Evolutionary conservation across 2,888 invertebrate species (phyloP), one percentile per base, ranked within the genome.

Genomic region (Agrochola lychnidis): DNA sequence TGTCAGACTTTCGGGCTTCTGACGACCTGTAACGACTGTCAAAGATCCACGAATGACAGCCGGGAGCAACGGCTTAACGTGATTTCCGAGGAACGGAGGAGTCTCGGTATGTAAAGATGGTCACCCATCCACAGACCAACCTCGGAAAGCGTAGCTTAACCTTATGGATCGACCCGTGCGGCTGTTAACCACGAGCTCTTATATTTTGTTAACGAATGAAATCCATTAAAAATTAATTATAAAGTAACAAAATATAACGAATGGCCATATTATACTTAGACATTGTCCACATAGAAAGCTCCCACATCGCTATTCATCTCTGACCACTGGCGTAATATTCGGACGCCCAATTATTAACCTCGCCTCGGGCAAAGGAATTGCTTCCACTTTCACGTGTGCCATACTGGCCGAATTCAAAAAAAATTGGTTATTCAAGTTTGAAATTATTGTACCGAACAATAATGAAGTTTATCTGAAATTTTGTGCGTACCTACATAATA

Each of bases 321-420:
- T 68, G 64, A 53, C 42, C 42, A 48, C 51, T 19, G 14, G 12
- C 40, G 30, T 82, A 77, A 80, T 87, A 80, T 82, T 81, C 70
- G 36, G 68, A 79, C 61, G 61, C 40, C 62, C 77, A 88, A 79
- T 83, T 80, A 77, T 76, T 51, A 78, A 70, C 70, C 69, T 82
- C 68, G 82, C 79, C 78, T 70, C 40, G 67, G 76, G 82, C 80
- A 59, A 81, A 75, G 72, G 74, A 80, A 82, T 74, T 64, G 66
- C 76, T 78, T 76, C 22, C 30, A 64, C 67, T 69, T 59, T 70
- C 62, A 76, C 66, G 70, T 67, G 61, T 75, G 62, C 73, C 42
- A 22, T 68, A 12, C 59, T 57, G 59, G 64, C 51, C 40, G 14
- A 73, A 71, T 63, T 71, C 70, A 76, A 45, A 72, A 63, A 77